Conservation (phyloP, 2,888 invertebrate species). For the Pycnomerus fuliginosus region DNA sequence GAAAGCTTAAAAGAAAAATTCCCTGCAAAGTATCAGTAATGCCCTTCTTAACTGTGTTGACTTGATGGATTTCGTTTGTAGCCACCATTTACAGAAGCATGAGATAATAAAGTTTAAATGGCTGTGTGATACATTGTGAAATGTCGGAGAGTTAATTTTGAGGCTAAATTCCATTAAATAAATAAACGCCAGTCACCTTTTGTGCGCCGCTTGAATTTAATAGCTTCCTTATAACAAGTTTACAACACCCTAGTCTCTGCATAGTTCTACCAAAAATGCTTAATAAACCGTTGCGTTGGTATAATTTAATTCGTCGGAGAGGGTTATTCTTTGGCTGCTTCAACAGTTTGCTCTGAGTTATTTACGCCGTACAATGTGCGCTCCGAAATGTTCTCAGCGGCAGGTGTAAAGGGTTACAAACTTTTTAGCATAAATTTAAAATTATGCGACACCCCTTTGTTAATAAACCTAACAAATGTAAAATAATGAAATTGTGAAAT, state of each 20-base stretch:
- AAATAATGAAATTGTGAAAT: no score
- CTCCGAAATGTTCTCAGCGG: constrained; percentile 28
- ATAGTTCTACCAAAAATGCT: constrained; percentile 35
- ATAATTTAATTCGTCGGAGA: constrained; percentile 34
- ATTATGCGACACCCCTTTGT: no score
- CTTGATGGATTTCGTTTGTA: constrained; percentile 6
- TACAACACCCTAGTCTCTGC: constrained; percentile 24
- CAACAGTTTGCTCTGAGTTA: constrained; percentile 29
- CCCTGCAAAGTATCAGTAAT: constrained; percentile 10
- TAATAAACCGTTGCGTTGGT: constrained; percentile 32
- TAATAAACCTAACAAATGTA: no score
- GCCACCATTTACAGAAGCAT: neutral
- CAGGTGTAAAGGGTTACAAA: constrained; percentile 34
- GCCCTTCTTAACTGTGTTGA: constrained; percentile 1
- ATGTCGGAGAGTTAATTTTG: constrained; percentile 23
- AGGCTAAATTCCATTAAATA: constrained; percentile 22
- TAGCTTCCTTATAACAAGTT: constrained; percentile 23
- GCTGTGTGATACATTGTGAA: constrained; percentile 10
- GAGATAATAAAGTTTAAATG: constrained; percentile 18
- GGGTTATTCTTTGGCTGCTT: constrained; percentile 24
- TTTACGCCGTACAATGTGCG: constrained; percentile 29
- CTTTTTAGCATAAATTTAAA: constrained; percentile 35
- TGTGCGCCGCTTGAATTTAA: constrained; percentile 17
- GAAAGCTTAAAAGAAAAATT: constrained; percentile 16
- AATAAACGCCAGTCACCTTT: constrained; percentile 22